These are phyloP conservation scores for Ornithorhynchus anatinus DNA, from an alignment of 2,113 vertebrate species.

Conservation along the genomic window DNA sequence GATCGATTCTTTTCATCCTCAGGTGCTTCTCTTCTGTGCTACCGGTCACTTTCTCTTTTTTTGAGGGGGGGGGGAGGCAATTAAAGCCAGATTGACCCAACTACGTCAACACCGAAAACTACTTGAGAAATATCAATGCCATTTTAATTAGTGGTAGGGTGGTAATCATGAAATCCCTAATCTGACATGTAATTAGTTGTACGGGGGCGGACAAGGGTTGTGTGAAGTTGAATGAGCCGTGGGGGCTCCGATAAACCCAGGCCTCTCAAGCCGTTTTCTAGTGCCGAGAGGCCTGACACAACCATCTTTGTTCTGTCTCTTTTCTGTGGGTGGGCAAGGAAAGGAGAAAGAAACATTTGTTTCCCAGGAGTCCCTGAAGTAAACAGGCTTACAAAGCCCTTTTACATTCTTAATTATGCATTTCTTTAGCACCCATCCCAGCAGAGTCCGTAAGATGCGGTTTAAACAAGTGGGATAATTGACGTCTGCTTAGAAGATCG, in stretches of 20 bases:
- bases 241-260: slow-evolving; percentile 85
- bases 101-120: slow-evolving; percentile 82
- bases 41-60: slow-evolving; percentile 16
- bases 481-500: slow-evolving; percentile 55
- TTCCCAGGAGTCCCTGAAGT: slow-evolving; percentile 82
- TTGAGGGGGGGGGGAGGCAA: too few relatives aligned
- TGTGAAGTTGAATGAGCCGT: slow-evolving; percentile 80
- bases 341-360: slow-evolving; percentile 89
- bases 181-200: slow-evolving; percentile 92
- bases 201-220: slow-evolving; percentile 76
- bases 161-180: slow-evolving; percentile 89
- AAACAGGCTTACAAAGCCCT: slow-evolving; percentile 84
- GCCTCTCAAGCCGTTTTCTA: slow-evolving; percentile 86
- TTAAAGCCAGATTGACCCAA: slow-evolving; percentile 24
- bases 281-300: slow-evolving; percentile 86
- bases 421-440: slow-evolving; percentile 59
- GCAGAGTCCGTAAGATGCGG: slow-evolving; percentile 50
- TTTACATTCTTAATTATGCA: slow-evolving; percentile 76
- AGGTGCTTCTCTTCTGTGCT: slow-evolving; percentile 3
- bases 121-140: slow-evolving; percentile 89
- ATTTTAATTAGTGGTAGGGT: slow-evolving; percentile 91
- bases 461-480: slow-evolving; percentile 43
- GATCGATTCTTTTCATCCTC: neutral
- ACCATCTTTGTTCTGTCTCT: slow-evolving; percentile 88
- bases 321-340: slow-evolving; percentile 88